Evolutionary conservation across 64 coral and sea anemone species (phyloP).

Genomic region (Catalaphyllia jardinei): DNA sequence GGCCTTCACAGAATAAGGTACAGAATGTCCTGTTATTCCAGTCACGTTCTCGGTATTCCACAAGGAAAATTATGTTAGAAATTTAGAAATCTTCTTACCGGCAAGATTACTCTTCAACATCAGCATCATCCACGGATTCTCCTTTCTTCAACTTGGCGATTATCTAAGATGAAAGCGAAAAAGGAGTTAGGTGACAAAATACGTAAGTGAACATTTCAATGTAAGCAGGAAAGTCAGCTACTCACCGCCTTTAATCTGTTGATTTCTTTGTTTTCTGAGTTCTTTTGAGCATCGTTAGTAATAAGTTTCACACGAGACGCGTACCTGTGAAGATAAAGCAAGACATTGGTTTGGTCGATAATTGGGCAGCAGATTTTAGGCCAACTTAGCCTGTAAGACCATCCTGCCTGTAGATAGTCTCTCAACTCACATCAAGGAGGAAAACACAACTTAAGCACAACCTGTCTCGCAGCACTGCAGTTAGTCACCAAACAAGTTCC

Average conservation of each 20-base stretch:
- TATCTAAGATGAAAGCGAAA: slow-evolving; percentile 56
- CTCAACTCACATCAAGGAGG: too few relatives aligned
- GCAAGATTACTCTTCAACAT: slow-evolving; percentile 37
- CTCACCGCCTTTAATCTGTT: slow-evolving; percentile 93
- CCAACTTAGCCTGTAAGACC: too few relatives aligned
- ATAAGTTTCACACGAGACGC: slow-evolving; percentile 99
- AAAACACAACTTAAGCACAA: too few relatives aligned
- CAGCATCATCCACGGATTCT: slow-evolving; percentile 73
- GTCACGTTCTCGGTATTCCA: too few relatives aligned
- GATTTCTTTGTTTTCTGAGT: slow-evolving; percentile 95
- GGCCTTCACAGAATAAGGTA: too few relatives aligned
- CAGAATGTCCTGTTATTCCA: too few relatives aligned
- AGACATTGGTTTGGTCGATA: background rate
- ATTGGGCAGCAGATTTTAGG: too few relatives aligned
- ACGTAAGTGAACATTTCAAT: background rate
- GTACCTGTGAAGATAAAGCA: slow-evolving; percentile 65
- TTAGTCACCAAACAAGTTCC: too few relatives aligned
- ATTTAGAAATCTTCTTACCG: too few relatives aligned
- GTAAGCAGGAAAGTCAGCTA: background rate
- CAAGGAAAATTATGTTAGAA: too few relatives aligned
- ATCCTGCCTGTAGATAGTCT: too few relatives aligned
- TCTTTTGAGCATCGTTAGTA: slow-evolving; percentile 98
- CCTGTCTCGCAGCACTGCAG: too few relatives aligned
- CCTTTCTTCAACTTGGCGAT: slow-evolving; percentile 94
- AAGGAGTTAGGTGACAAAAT: background rate